A percentile compares a stretch with the other conserved stretches of the same genome.
phyloP scores from a whole-genome alignment of 2,888 invertebrate species.

The Brenthis ino region DNA sequence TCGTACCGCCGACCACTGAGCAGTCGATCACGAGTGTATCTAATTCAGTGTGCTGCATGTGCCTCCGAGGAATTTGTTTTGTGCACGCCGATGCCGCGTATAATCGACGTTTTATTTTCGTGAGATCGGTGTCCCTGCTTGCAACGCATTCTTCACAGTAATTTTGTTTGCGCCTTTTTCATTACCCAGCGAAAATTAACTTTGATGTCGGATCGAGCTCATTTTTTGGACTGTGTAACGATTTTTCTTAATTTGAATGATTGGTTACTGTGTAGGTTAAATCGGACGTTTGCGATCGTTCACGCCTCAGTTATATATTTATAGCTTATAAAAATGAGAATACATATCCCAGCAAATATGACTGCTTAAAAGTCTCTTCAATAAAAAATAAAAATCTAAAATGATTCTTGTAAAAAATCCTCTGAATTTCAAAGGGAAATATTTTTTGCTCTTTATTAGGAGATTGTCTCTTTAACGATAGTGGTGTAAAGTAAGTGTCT shows the following conservation, averaged over 20 bases:
- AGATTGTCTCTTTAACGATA: neutral
- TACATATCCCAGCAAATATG: constrained; percentile 10
- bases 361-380: constrained; percentile 22
- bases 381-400: constrained; percentile 20
- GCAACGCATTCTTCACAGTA: constrained; percentile 62
- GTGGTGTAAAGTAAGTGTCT: neutral
- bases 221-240: constrained; percentile 27
- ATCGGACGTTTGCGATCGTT: constrained; percentile 40
- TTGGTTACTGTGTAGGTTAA: constrained; percentile 39
- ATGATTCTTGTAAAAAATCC: constrained; percentile 10
- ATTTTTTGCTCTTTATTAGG: constrained; percentile 46
- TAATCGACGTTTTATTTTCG: constrained; percentile 75
- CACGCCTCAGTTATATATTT: constrained; percentile 48
- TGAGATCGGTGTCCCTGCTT: constrained; percentile 65
- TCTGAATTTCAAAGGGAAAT: constrained; percentile 2
- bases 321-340: constrained; percentile 15
- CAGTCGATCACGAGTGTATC: constrained; percentile 74
- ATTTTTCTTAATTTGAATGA: constrained; percentile 40
- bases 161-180: constrained; percentile 65
- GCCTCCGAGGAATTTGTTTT: constrained; percentile 77
- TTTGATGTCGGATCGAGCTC: constrained; percentile 53
- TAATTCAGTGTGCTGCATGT: constrained; percentile 75
- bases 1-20: constrained; percentile 50
- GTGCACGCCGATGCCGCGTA: constrained; percentile 66
- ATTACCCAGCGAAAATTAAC: constrained; percentile 51